phyloP scores from a whole-genome alignment of 2,888 invertebrate genomes.

The Ornithoptera priamus region DNA sequence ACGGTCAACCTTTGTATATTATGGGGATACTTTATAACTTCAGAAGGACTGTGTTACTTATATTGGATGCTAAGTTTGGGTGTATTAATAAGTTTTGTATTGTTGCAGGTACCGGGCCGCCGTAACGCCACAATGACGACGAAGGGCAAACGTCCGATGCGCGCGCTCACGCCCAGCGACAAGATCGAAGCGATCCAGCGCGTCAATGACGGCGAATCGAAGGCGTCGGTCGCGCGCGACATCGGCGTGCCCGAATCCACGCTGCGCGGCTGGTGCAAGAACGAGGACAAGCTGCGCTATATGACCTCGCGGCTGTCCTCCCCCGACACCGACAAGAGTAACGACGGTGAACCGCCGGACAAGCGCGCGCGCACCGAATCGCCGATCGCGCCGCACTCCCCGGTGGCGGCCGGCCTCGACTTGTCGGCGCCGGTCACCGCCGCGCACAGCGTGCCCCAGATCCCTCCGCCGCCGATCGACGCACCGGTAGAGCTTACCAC shows the following conservation, averaged over 20 bases:
- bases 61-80: background rate
- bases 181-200: conserved; percentile 90
- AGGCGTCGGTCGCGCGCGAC: conserved; percentile 91
- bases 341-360: conserved; percentile 69
- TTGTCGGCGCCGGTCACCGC: conserved; percentile 52
- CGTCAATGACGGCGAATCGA: conserved; percentile 91
- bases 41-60: too few species aligned
- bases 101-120: conserved; percentile 61
- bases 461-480: conserved; percentile 49
- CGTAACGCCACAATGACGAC: conserved; percentile 78
- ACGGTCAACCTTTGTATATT: too few species aligned
- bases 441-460: conserved; percentile 47
- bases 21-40: too few species aligned
- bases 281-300: conserved; percentile 86
- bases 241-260: conserved; percentile 93
- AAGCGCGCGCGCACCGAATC: conserved; percentile 72
- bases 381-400: conserved; percentile 55
- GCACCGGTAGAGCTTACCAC: conserved; percentile 63
- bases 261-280: conserved; percentile 92
- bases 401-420: conserved; percentile 64
- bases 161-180: conserved; percentile 87
- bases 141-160: conserved; percentile 88
- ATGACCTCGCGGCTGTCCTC: conserved; percentile 85
- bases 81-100: conserved; percentile 31
- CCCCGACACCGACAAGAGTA: conserved; percentile 84